Percentiles rank a stretch among this genome's conserved stretches.
phyloP scores from a whole-genome alignment of 2,113 vertebrate species.

The Pteropus alecto region DNA sequence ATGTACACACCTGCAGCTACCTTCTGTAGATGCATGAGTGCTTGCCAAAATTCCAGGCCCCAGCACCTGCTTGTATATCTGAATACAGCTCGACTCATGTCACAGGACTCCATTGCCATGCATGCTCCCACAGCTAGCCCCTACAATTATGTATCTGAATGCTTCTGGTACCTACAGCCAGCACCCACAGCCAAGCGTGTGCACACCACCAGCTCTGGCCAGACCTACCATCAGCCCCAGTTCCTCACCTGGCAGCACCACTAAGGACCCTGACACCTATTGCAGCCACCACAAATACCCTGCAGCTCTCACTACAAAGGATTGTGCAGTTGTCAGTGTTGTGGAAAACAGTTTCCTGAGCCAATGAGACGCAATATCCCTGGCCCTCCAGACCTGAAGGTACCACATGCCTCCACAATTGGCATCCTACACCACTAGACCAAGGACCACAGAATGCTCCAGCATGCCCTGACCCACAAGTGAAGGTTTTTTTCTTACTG shows the following conservation, averaged over 20 bases:
- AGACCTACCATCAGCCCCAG: neutral
- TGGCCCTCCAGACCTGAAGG: neutral
- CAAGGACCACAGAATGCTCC: neutral
- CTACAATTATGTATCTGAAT: neutral
- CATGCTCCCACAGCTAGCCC: neutral
- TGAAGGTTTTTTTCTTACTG: neutral
- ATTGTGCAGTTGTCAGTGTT: neutral
- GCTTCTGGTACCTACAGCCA: neutral
- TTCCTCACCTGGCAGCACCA: neutral
- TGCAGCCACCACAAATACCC: neutral
- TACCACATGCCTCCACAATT: neutral
- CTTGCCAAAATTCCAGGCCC: neutral
- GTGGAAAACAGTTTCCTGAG: neutral
- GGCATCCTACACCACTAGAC: neutral
- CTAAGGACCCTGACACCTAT: neutral
- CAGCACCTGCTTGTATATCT: neutral
- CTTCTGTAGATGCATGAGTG: neutral
- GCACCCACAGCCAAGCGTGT: neutral
- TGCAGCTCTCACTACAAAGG: neutral
- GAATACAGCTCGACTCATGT: neutral
- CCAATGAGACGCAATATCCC: neutral
- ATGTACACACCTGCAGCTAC: neutral
- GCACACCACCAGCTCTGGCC: neutral
- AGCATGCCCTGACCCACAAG: neutral
- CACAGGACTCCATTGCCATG: neutral